Conservation (phyloP, 2,797 vertebrate genomes). For the Discoglossus pictus region DNA sequence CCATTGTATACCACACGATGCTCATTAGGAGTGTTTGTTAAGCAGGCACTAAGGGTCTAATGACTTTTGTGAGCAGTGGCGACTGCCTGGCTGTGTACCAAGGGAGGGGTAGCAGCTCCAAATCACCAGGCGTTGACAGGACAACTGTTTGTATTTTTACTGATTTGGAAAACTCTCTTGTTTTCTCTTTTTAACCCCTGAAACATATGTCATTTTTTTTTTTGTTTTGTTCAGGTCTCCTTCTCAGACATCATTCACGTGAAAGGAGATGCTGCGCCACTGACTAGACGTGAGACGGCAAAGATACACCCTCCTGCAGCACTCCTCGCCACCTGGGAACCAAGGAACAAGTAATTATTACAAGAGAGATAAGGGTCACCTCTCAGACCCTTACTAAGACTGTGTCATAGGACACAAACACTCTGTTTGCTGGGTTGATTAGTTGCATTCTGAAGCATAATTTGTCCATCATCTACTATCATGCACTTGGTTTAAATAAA, state of each 20-base stretch:
- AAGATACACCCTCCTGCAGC: constrained; percentile 33
- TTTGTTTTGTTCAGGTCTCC: constrained; percentile 53
- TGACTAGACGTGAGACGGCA: constrained; percentile 27
- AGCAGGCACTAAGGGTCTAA: constrained; percentile 14
- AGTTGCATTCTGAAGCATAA: no score
- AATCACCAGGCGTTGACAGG: constrained; percentile 42
- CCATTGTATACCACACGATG: neutral
- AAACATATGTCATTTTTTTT: constrained; percentile 33
- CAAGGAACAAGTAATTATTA: constrained; percentile 60
- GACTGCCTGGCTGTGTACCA: constrained; percentile 40
- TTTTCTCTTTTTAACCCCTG: constrained; percentile 29
- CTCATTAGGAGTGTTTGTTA: constrained; percentile 25
- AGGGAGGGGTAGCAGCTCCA: constrained; percentile 28
- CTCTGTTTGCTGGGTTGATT: no score
- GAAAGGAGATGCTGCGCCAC: constrained; percentile 55
- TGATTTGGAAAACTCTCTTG: constrained; percentile 34
- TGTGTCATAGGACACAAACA: no score
- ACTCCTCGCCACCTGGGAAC: constrained; percentile 54
- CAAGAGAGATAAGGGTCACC: neutral
- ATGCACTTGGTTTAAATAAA: no score
- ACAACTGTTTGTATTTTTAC: constrained; percentile 33
- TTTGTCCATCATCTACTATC: no score
- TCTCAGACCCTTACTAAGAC: constrained; percentile 14
- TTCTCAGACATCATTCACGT: constrained; percentile 52
- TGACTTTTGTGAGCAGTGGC: constrained; percentile 43